Conservation (phyloP, 2,888 invertebrate genomes). For the Lasioglossum marginatum region DNA sequence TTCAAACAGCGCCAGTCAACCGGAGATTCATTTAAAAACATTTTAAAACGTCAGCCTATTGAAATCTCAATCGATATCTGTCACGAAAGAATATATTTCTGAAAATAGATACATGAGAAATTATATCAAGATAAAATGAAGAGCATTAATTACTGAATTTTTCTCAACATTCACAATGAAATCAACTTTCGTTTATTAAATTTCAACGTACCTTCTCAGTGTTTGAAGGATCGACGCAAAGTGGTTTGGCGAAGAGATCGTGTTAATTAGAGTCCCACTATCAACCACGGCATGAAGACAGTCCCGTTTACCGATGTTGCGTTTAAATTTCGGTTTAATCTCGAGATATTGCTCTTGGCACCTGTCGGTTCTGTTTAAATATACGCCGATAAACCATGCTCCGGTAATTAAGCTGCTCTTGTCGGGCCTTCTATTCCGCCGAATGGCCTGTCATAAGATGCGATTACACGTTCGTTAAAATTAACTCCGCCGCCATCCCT, state of each 20-base stretch:
- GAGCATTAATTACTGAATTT: neutral
- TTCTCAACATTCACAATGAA: no score
- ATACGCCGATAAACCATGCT: conserved; percentile 34
- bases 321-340: conserved; percentile 41
- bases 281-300: neutral
- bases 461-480: conserved; percentile 48
- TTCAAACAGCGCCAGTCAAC: neutral
- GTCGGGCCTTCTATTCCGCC: conserved; percentile 23
- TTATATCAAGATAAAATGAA: neutral
- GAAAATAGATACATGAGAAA: neutral
- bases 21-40: neutral
- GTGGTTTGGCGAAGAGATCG: neutral
- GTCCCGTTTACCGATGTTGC: conserved; percentile 17
- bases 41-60: neutral
- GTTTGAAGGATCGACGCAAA: neutral
- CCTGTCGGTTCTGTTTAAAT: conserved; percentile 37
- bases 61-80: neutral
- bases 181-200: neutral
- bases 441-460: conserved; percentile 32
- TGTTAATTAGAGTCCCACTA: conserved; percentile 35
- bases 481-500: conserved; percentile 2
- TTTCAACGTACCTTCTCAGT: neutral
- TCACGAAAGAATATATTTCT: neutral
- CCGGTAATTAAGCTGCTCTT: conserved; percentile 42
- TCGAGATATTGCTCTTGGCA: conserved; percentile 40